phyloP scores from a whole-genome alignment of 1,140 invertebrate species.

The Druon quercuslanigerum region DNA sequence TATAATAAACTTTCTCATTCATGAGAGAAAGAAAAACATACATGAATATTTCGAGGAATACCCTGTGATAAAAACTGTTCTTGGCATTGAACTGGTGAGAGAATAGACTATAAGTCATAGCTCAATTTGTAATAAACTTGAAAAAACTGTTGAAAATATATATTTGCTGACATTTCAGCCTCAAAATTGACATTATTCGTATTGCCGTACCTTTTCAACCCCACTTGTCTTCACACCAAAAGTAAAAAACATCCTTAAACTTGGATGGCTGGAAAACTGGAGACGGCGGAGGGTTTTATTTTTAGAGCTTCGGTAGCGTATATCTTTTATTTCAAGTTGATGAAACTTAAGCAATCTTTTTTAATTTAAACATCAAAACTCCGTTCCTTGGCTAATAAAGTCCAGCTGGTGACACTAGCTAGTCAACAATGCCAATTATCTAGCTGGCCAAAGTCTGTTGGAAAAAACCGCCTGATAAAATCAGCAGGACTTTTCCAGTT shows the following conservation, averaged over 20 bases:
- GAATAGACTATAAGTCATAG: background rate
- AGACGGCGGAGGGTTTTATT: conserved; percentile 26
- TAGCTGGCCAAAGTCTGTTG: too few species aligned
- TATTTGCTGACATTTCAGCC: conserved; percentile 11
- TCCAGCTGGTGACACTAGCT: too few species aligned
- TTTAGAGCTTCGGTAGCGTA: background rate
- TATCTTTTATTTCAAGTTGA: too few species aligned
- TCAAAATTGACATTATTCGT: conserved; percentile 15
- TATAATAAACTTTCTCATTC: background rate
- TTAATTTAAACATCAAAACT: too few species aligned
- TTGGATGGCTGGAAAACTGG: conserved; percentile 27
- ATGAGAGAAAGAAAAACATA: background rate
- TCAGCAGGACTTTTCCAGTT: too few species aligned
- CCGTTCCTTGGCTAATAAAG: too few species aligned
- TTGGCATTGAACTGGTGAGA: background rate
- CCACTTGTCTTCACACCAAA: background rate
- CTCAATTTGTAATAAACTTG: background rate
- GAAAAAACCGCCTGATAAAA: too few species aligned
- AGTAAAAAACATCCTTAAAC: background rate
- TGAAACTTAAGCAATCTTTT: too few species aligned
- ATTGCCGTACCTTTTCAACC: conserved; percentile 30
- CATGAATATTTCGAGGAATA: background rate
- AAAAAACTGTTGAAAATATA: background rate
- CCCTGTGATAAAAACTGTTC: background rate
- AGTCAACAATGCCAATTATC: too few species aligned